Evolutionary conservation across 2,888 invertebrate species (phyloP), one percentile per base, ranked within the genome.

Genomic region (Ophioninae sp.): DNA sequence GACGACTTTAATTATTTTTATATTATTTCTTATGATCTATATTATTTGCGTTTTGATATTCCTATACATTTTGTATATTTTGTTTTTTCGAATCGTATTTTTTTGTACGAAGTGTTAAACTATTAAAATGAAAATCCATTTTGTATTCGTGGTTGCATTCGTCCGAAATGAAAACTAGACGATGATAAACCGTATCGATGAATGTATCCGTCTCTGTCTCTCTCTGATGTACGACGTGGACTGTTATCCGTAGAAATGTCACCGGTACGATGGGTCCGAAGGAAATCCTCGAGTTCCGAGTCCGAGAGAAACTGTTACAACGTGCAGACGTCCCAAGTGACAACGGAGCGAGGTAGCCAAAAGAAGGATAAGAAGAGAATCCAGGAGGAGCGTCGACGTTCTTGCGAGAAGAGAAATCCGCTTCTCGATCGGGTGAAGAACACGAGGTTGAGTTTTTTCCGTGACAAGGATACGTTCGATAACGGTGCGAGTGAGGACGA

Each of bases 341-440:
- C 94, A 84, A 92, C 92, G 67, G 91, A 91, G 83, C 93, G 93
- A 81, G 93, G 94, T 88, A 93, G 94, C 75, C 92, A 94, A 86
- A 94, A 95, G 87, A 95, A 95, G 91, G 94, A 95, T 86, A 94
- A 94, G 85, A 91, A 91, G 44, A 89, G 90, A 87, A 94, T 94
- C 86, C 94, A 95, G 41, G 91, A 92, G 41, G 92, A 92, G 69
- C 86, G 92, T 7, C 87, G 91, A 61, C 87, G 89, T 21, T 94
- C 94, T 85, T 93, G 95, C 87, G 96, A 96, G 92, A 96, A 95
- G 90, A 94, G 95, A 80, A 96, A 96, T 90, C 96, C 96, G 64
- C 93, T 96, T 83, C 93, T 96, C 79, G 96, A 96, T 89, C 95
- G 95, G 90, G 96, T 96, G 6, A 96, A 96, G 91, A 96, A 95